Evolutionary conservation across 2,113 vertebrate species (phyloP).

Genomic region (Campylorhamphus procurvoides): DNA sequence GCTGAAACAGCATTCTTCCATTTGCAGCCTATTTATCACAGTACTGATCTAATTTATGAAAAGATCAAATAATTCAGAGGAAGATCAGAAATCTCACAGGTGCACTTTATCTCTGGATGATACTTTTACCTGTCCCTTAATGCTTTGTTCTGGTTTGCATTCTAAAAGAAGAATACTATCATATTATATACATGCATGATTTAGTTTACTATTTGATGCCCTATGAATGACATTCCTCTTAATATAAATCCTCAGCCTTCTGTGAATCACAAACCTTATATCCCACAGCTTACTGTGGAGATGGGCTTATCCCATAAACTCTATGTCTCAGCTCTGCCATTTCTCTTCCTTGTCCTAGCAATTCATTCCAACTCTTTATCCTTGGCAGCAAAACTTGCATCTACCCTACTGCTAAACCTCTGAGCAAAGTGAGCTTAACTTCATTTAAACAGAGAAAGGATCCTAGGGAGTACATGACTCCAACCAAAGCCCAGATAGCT

Average conservation of each 20-base stretch:
- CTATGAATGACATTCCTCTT: neutral
- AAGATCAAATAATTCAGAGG: neutral
- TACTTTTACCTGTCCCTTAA: neutral
- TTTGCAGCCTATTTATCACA: neutral
- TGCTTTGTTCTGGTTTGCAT: neutral
- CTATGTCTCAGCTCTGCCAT: neutral
- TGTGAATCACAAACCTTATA: neutral
- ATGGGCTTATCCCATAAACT: neutral
- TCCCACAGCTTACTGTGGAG: neutral
- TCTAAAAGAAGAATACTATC: neutral
- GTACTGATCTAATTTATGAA: neutral
- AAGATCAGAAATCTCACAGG: neutral
- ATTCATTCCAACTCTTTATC: neutral
- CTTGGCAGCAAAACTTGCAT: neutral
- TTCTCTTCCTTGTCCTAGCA: neutral
- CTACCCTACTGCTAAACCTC: neutral
- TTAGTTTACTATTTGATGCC: neutral
- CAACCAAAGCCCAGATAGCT: neutral
- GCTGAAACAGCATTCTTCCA: neutral
- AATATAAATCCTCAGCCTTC: neutral
- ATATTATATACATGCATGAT: neutral
- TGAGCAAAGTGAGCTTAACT: neutral
- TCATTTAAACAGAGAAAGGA: neutral
- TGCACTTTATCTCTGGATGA: neutral
- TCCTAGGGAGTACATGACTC: neutral